A percentile compares a stretch with the other conserved stretches of the same genome.
Evolutionary conservation across 2,888 invertebrate genomes (phyloP).

Genomic region (Pyrocoelia pectoralis): DNA sequence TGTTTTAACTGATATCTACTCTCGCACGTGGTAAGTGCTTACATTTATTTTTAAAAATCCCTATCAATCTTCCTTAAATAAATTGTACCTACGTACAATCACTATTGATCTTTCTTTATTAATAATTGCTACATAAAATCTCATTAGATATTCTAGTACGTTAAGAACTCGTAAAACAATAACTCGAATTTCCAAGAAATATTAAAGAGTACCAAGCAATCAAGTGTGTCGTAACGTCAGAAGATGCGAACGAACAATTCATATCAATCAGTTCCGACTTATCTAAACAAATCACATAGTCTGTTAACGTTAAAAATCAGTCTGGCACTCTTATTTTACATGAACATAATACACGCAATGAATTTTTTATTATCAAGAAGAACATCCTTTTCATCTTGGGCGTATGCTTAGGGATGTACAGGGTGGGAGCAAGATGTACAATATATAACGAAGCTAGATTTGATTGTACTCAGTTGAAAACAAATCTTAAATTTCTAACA

Average conservation of each 20-base stretch:
- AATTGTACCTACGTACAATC: too few species aligned
- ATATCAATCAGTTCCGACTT: slow-evolving; percentile 51
- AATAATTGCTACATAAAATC: too few species aligned
- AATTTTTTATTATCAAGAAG: slow-evolving; percentile 51
- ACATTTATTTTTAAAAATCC: too few species aligned
- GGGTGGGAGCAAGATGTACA: slow-evolving; percentile 48
- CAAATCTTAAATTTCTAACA: slow-evolving; percentile 17
- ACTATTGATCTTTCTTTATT: too few species aligned
- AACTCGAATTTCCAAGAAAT: slow-evolving; percentile 24
- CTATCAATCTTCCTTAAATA: too few species aligned
- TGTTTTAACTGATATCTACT: too few species aligned
- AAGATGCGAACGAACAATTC: slow-evolving; percentile 44
- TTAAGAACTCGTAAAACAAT: slow-evolving; percentile 19
- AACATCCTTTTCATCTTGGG: slow-evolving; percentile 47
- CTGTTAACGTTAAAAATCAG: slow-evolving; percentile 55
- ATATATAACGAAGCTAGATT: slow-evolving; percentile 47
- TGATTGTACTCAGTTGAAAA: slow-evolving; percentile 32
- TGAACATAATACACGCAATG: slow-evolving; percentile 51
- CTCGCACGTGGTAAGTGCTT: too few species aligned
- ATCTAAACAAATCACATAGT: slow-evolving; percentile 53
- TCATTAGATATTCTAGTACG: slow-evolving; percentile 18
- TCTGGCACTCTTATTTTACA: slow-evolving; percentile 55
- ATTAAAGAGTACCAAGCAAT: slow-evolving; percentile 15
- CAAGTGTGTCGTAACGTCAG: slow-evolving; percentile 39
- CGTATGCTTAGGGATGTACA: slow-evolving; percentile 46